A percentile compares a stretch with the other conserved stretches of the same genome.
phyloP scores from a whole-genome alignment of 2,888 invertebrate species.

The Rhynchonema sp. region DNA sequence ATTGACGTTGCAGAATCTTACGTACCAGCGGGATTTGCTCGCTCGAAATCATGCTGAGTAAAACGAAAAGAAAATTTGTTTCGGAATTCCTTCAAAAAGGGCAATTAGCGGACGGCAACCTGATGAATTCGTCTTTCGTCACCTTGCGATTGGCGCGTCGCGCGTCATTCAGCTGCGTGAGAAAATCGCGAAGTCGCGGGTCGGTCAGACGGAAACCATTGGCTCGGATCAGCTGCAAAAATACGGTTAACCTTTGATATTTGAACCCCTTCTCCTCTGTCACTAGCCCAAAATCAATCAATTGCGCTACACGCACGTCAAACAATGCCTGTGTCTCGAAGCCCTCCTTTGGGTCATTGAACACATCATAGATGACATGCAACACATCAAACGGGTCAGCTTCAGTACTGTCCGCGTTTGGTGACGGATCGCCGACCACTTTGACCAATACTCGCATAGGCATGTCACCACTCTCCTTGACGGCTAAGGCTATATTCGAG shows the following conservation, averaged over 20 bases:
- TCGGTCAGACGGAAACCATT: background rate
- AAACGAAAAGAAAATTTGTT: background rate
- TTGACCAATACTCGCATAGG: no score
- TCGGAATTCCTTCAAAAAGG: background rate
- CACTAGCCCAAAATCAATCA: background rate
- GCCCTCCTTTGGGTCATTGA: background rate
- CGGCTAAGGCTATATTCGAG: no score
- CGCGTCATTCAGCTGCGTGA: background rate
- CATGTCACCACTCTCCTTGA: no score
- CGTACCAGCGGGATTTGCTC: background rate
- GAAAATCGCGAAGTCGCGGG: background rate
- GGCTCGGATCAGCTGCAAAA: background rate
- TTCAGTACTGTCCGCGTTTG: no score
- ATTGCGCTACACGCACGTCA: background rate
- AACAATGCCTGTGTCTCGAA: background rate
- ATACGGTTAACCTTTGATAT: background rate
- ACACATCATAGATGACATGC: conserved; percentile 13
- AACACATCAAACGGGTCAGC: no score
- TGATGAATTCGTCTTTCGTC: background rate
- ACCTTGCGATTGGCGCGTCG: background rate
- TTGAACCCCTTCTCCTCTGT: no score
- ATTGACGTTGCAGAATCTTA: background rate
- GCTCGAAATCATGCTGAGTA: background rate
- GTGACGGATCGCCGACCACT: no score
- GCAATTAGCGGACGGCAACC: no score